Conservation (phyloP, 37 sponge, comb jelly and placozoan species). For the Amphimedon queenslandica region DNA sequence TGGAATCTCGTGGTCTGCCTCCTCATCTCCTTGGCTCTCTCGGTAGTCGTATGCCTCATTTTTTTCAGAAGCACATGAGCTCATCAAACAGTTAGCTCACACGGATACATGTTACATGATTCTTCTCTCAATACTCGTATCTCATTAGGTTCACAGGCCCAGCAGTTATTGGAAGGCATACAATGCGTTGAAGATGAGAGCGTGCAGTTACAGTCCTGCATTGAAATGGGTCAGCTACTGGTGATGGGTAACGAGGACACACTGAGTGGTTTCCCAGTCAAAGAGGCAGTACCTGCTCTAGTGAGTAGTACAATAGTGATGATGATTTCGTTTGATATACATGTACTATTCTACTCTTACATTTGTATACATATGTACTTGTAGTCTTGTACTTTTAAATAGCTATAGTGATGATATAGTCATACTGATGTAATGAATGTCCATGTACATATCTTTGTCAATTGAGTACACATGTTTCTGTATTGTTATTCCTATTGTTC, state of each 20-base stretch:
- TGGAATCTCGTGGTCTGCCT: conserved; percentile 74
- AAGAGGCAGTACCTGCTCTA: conserved; percentile 86
- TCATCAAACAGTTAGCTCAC: conserved; percentile 59
- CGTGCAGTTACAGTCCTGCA: conserved; percentile 79
- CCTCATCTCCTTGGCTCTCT: conserved; percentile 64
- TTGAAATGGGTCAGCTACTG: conserved; percentile 86
- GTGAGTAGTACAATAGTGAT: conserved; percentile 17
- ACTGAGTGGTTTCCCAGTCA: conserved; percentile 89
- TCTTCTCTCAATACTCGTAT: background rate
- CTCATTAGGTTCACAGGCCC: conserved; percentile 40
- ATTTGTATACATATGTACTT: background rate
- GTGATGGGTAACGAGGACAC: conserved; percentile 98
- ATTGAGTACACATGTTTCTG: too few species aligned
- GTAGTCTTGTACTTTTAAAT: background rate
- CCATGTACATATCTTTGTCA: too few species aligned
- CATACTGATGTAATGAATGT: background rate
- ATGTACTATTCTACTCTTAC: background rate
- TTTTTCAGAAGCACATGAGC: conserved; percentile 49
- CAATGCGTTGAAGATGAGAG: conserved; percentile 68
- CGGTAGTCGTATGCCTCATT: conserved; percentile 57
- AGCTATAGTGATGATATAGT: background rate
- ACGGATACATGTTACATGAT: background rate
- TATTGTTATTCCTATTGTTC: too few species aligned
- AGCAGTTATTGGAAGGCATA: conserved; percentile 70
- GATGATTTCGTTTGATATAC: background rate